Evolutionary conservation across 2,888 invertebrate species (phyloP).

Genomic region (Drosophila sordidula): DNA sequence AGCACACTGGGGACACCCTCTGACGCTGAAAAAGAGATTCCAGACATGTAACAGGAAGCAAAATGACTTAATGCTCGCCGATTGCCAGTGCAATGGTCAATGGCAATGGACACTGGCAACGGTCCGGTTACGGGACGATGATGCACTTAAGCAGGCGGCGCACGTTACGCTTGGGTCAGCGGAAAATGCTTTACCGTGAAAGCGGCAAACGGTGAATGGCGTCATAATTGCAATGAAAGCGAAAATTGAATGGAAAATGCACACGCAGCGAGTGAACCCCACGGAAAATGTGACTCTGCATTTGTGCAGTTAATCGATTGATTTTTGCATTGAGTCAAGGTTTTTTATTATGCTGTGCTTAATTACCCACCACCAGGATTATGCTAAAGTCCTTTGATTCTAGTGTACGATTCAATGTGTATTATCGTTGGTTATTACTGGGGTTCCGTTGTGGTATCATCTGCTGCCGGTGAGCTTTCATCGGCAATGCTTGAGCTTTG

Average conservation of each 20-base stretch:
- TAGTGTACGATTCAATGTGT: neutral
- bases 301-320: conserved; percentile 33
- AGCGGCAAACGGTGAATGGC: conserved; percentile 44
- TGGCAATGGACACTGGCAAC: conserved; percentile 3
- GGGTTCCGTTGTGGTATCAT: neutral
- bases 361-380: conserved; percentile 20
- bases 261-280: conserved; percentile 20
- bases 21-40: conserved; percentile 33
- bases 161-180: conserved; percentile 55
- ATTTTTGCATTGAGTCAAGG: conserved; percentile 24
- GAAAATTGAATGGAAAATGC: conserved; percentile 35
- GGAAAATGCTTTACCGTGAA: conserved; percentile 18
- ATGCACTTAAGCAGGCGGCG: conserved; percentile 43
- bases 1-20: neutral
- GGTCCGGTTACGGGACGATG: conserved; percentile 3
- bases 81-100: conserved; percentile 41
- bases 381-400: neutral
- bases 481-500: neutral
- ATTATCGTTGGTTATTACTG: neutral
- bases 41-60: conserved; percentile 61
- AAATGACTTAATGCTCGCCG: conserved; percentile 59
- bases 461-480: neutral
- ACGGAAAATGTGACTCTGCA: conserved; percentile 14
- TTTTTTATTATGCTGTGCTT: conserved; percentile 23
- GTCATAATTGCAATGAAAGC: conserved; percentile 53